Evolutionary conservation across 2,113 vertebrate species (phyloP), one percentile per base, ranked within the genome.

Genomic region (human (Homo sapiens)): DNA sequence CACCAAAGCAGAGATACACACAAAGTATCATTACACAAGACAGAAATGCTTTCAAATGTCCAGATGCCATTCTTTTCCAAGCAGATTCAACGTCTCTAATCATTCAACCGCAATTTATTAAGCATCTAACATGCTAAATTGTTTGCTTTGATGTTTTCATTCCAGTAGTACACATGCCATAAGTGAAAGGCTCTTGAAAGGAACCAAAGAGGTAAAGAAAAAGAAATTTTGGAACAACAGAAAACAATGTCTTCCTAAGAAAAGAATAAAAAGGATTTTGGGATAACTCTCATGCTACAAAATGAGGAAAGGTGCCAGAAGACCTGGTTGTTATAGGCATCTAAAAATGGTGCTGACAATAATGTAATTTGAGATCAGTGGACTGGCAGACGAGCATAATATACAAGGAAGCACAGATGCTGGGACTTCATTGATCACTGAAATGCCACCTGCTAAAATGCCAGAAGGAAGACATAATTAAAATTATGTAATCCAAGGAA

Each of bases 381-480:
- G 78, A 91, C 57, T 95, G 92, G 30, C 76, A 94, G 89, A 64
- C 93, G 45, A 90, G 45, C 20, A 8, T 83, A 90, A 76, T 66
- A 84, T 52, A 61, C 70, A 92, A 89, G 92, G 55, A 94, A 75
- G 76, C 70, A 48, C 89, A 96, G 90, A 95, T 98, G 84, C 72
- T 20, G 38, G 14, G 6, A 35, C 48, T 64, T 95, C 40, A 70
- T 83, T 97, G 96, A 98, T 98, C 96, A 96, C 85, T 92, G 95
- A 98, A 98, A 96, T 92, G 97, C 83, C 84, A 93, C 96, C 75
- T 94, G 66, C 95, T 96, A 84, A 96, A 97, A 96, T 95, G 59
- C 95, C 92, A 96, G 94, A 96, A 97, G 94, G 93, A 97, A 97
- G 85, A 18, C 23, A 70, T 72, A 96, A 97, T 97, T 97, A 96